A percentile compares a stretch with the other conserved stretches of the same genome.
Evolutionary conservation across 2,888 invertebrate genomes (phyloP).

Genomic region (Cremastobaeus sp.): DNA sequence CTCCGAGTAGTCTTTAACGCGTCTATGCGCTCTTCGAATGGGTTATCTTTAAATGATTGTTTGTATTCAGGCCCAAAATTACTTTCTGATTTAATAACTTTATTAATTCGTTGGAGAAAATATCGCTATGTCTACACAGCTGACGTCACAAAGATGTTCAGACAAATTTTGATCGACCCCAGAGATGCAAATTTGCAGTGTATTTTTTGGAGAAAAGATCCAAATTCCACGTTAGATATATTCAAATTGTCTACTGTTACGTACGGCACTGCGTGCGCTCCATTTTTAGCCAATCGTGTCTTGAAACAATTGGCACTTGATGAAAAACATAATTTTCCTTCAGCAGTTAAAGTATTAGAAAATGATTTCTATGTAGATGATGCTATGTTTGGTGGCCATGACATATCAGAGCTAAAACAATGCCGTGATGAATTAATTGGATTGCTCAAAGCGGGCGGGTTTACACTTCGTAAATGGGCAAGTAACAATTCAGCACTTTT

Average conservation of each 20-base stretch:
- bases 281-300: too few species aligned
- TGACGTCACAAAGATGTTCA: not conserved
- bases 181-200: not conserved
- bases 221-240: too few species aligned
- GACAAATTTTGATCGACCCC: not conserved
- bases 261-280: too few species aligned
- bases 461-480: not conserved
- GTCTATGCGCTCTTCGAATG: conserved; percentile 21
- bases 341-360: not conserved
- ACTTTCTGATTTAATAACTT: not conserved
- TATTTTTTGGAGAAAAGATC: not conserved
- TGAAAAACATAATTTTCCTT: not conserved
- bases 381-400: not conserved
- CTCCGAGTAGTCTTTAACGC: conserved; percentile 41
- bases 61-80: conserved; percentile 31
- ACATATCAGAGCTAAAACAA: not conserved
- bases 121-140: not conserved
- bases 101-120: not conserved
- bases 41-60: conserved; percentile 39
- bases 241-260: too few species aligned
- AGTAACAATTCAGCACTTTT: not conserved
- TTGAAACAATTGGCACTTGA: not conserved
- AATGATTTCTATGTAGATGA: not conserved
- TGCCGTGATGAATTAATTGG: not conserved
- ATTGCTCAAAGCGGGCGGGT: not conserved